Evolutionary conservation across 2,797 vertebrate species (phyloP).

Genomic region (Centroberyx gerrardi): DNA sequence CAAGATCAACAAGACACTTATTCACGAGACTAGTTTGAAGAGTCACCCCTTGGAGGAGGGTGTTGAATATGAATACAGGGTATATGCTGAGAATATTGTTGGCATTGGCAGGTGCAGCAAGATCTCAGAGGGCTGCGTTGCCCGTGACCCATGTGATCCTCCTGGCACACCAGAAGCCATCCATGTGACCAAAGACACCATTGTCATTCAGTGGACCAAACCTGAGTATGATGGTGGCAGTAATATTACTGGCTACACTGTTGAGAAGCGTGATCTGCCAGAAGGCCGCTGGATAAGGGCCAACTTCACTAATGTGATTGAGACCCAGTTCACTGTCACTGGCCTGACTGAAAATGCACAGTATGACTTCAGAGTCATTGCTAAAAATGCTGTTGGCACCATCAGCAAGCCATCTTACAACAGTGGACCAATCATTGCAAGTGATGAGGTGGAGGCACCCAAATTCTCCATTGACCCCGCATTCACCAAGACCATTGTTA

Average conservation of each 20-base stretch:
- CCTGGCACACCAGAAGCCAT: conserved; percentile 95
- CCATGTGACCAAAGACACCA: conserved; percentile 92
- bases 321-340: conserved; percentile 94
- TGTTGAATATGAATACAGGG: conserved; percentile 97
- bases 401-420: conserved; percentile 97
- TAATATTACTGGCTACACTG: conserved; percentile 94
- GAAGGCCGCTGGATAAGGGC: conserved; percentile 98
- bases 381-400: conserved; percentile 96
- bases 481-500: conserved; percentile 92
- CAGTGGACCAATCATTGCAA: conserved; percentile 96
- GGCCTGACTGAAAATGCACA: conserved; percentile 96
- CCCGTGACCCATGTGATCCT: conserved; percentile 97
- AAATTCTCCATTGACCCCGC: conserved; percentile 97
- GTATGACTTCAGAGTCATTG: conserved; percentile 98
- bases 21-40: conserved; percentile 94
- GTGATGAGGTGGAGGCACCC: conserved; percentile 94
- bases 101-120: conserved; percentile 97
- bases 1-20: conserved; percentile 96
- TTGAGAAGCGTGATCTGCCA: conserved; percentile 97
- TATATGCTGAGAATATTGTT: conserved; percentile 98
- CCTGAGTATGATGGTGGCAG: conserved; percentile 98
- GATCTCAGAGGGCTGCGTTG: conserved; percentile 94
- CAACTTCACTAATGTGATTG: conserved; percentile 97
- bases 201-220: conserved; percentile 96
- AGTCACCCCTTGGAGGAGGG: conserved; percentile 95